A percentile compares a stretch with the other conserved stretches of the same genome.
Conservation (phyloP, 2,888 invertebrate genomes). For the Lepidonotus clava region DNA sequence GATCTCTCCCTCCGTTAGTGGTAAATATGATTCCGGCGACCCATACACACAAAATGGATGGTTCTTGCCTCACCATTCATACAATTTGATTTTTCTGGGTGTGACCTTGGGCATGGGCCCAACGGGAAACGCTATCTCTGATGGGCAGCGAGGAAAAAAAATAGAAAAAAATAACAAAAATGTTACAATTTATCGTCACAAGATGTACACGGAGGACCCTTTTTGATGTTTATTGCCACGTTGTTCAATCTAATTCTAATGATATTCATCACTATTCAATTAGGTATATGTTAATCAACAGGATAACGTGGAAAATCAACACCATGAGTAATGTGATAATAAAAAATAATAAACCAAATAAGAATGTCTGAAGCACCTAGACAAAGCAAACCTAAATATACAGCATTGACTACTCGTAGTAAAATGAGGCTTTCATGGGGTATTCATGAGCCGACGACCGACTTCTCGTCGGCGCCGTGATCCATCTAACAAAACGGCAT, state of each 20-base stretch:
- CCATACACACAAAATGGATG: background rate
- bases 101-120: slow-evolving; percentile 32
- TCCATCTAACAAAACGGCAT: slow-evolving; percentile 40
- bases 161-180: too few relatives aligned
- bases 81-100: background rate
- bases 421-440: slow-evolving; percentile 5
- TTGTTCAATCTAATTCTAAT: background rate
- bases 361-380: slow-evolving; percentile 47
- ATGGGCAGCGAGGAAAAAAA: slow-evolving; percentile 10
- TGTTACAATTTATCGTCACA: background rate
- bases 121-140: background rate
- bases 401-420: slow-evolving; percentile 28
- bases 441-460: background rate
- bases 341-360: slow-evolving; percentile 30
- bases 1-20: slow-evolving; percentile 12
- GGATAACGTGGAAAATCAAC: slow-evolving; percentile 38
- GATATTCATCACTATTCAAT: slow-evolving; percentile 10
- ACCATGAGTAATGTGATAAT: slow-evolving; percentile 25
- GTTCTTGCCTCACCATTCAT: background rate
- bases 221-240: background rate
- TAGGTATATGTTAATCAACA: slow-evolving; percentile 24
- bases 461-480: background rate
- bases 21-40: background rate
- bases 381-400: slow-evolving; percentile 50
- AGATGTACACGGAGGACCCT: background rate